Base-by-base conservation (phyloP, 2,888 invertebrate species). In the Pollenia angustigena region DNA sequence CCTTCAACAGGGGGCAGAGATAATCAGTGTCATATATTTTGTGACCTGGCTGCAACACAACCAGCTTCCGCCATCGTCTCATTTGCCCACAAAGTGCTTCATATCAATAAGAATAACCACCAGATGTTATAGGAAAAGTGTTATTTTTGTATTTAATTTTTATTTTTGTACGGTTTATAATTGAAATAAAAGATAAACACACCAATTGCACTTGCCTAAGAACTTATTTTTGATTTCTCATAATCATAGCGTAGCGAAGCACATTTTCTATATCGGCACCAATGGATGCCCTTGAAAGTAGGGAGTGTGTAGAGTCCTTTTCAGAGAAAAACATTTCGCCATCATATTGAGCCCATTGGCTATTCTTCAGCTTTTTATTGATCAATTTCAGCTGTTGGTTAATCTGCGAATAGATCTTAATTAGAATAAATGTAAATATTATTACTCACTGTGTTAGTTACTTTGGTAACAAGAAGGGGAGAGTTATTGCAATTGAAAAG, bases 1-100 rank as follows among this genome's bases (percentile, higher is more conserved):
- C 96, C 97, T 94, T 95, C 96, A 48, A 96, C 97, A 54, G 96
- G 96, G 87, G 95, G 95, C 88, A 95, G 95, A 14, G 98, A 99
- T 94, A 99, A 99, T 94, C 97, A 98, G 94, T 99, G 99, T 94
- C 99, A 99, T 94, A 95, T 99, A 88, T 99, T 99, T 94, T 98
- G 98, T 23, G 99, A 99, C 92, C 94, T 98, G 81, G 98, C 98
- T 91, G 96, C 97, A 0, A 97, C 97, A 90, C 96, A 96, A 89
- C 98, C 99, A 11, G 98, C 99, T 32, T 96, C 97, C 46, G 98
- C 98, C 64, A 98, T 99, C 90, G 97, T 98, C 89, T 90, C 92
- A 16, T 93, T 92, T 84, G 92, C 92, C 12, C 90, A 92, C 46
- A 93, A 92, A 88, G 91, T 92, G 60, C 88, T 93, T 74, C 90